Conservation (phyloP, 2,888 invertebrate species). For the Catonia carolina region DNA sequence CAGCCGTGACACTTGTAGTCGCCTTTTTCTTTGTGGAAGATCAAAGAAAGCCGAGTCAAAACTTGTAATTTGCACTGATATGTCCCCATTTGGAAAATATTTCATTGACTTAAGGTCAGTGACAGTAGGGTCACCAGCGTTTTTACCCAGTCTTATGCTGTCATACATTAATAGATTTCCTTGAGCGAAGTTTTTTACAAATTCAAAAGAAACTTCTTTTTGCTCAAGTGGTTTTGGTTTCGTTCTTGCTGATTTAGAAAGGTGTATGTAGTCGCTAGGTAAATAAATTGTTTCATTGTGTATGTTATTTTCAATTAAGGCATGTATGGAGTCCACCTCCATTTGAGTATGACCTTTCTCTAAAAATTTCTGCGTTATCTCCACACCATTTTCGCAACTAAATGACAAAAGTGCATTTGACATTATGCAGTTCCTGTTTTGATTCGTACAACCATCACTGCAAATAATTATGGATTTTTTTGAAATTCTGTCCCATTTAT, state of each 20-base stretch:
- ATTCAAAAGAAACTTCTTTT: too few species aligned
- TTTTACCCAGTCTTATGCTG: neutral
- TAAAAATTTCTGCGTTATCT: slow-evolving; percentile 37
- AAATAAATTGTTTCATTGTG: slow-evolving; percentile 35
- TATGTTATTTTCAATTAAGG: slow-evolving; percentile 38
- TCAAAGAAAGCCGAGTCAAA: too few species aligned
- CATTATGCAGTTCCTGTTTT: slow-evolving; percentile 36
- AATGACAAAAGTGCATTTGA: slow-evolving; percentile 36
- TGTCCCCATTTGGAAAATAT: too few species aligned
- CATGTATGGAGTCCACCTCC: slow-evolving; percentile 34
- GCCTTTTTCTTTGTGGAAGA: too few species aligned
- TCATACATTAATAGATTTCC: too few species aligned
- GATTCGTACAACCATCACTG: slow-evolving; percentile 36
- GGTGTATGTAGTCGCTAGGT: slow-evolving; percentile 32
- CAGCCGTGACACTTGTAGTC: too few species aligned
- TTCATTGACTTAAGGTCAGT: too few species aligned
- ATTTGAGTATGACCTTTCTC: slow-evolving; percentile 40
- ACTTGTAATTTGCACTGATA: too few species aligned
- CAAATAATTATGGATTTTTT: slow-evolving; percentile 33
- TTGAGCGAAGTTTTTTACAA: too few species aligned
- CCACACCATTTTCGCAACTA: slow-evolving; percentile 28
- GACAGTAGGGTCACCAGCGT: neutral
- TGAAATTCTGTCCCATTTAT: slow-evolving; percentile 21
- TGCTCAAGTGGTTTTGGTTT: slow-evolving; percentile 16
- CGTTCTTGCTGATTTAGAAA: slow-evolving; percentile 20